A percentile compares a stretch with the other conserved stretches of the same genome.
phyloP scores from a whole-genome alignment of 2,797 vertebrate genomes.

The Taeniopygia guttata region DNA sequence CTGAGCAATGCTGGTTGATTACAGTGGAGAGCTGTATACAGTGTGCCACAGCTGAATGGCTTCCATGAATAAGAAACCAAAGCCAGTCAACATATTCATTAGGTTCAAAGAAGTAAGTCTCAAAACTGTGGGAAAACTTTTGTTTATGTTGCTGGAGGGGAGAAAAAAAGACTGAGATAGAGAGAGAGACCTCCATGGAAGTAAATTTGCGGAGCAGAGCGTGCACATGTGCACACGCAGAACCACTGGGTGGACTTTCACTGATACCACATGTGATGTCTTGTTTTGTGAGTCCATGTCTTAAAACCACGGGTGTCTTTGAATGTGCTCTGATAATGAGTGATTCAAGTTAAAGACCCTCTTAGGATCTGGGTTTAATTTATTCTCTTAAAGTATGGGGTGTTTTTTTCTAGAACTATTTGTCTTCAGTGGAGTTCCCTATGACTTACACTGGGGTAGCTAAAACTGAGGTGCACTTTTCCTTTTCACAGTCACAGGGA shows the following conservation, averaged over 20 bases:
- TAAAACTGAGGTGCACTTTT: background rate
- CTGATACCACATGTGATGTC: background rate
- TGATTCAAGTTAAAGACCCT: background rate
- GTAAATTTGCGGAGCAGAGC: background rate
- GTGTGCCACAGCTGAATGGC: conserved; percentile 59
- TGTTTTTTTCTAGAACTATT: background rate
- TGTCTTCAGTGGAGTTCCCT: background rate
- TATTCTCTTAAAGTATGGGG: background rate
- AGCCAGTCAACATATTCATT: conserved; percentile 50
- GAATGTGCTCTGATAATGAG: background rate
- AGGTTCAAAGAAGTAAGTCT: conserved; percentile 54
- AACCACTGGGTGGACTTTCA: background rate
- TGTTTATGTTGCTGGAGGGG: conserved; percentile 36
- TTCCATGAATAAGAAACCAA: conserved; percentile 61
- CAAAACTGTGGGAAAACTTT: conserved; percentile 68
- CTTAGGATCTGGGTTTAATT: background rate
- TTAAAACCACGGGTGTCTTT: background rate
- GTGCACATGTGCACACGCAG: background rate
- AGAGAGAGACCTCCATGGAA: conserved; percentile 43
- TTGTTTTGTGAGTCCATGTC: background rate
- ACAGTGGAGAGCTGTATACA: conserved; percentile 21
- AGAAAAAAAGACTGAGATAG: background rate
- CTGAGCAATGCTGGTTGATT: conserved; percentile 38
- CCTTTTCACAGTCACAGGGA: background rate
- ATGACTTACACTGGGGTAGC: background rate